Evolutionary conservation across 2,797 vertebrate genomes (phyloP), one percentile per base, ranked within the genome.

Genomic region (Enteromius unitaeniatus): DNA sequence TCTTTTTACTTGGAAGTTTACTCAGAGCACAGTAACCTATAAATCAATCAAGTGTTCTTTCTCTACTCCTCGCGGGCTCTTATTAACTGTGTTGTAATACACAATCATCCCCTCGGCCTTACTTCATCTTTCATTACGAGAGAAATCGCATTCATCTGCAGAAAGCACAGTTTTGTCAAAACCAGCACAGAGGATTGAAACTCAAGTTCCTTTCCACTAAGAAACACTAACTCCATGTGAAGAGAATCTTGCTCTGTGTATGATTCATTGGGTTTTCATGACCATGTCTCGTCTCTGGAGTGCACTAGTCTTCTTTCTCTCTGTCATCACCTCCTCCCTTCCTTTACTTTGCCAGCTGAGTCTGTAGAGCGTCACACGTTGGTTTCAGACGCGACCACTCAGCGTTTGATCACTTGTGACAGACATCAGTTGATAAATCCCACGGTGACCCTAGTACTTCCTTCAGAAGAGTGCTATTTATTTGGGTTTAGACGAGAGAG

Each of bases 261-360:
- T 62, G 77, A 79, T 67, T 79, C 77, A 67, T 79, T 67, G 47
- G 26, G 60, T 79, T 34, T 79, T 47, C 60, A 47, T 79, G 58
- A 65, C 34, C 60, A 67, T 67, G 77, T 79, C 60, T 34, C 26
- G 14, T 77, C 75, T 79, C 77, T 79, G 60, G 60, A 67, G 62
- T 65, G 58, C 42, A 47, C 42, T 51, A 67, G 40, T n/a, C 77
- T 79, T 65, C 23, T 31, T 34, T 65, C 37, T 49, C 17, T 79
- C 60, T 67, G 45, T 79, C 77, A 79, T 79, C 77, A 51, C 77
- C 60, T 79, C n/a, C n/a, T 17, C 42, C n/a, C 23, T 77, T 62
- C 37, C 31, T 40, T 40, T 40, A 40, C 75, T 77, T 62, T 77
- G 34, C 72, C 47, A 55, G 23, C 23, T 37, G 55, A 77, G 75